phyloP scores from a whole-genome alignment of 2,113 vertebrate species.

The Ceyx melanurus region DNA sequence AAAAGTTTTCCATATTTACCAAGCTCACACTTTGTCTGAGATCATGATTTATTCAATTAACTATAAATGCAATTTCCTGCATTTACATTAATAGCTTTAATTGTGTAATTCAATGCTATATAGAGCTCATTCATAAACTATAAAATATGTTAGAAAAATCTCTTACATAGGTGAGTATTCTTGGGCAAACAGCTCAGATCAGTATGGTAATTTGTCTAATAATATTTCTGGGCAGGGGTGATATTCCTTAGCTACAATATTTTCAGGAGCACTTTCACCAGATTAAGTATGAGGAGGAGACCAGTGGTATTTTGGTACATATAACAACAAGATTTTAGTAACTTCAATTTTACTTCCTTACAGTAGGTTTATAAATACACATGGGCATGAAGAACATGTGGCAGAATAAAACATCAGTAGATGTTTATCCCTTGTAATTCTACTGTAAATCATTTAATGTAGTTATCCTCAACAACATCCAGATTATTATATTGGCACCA shows the following conservation, averaged over 20 bases:
- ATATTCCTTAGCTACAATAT: neutral
- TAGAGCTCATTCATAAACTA: slow-evolving; percentile 17
- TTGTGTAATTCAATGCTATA: neutral
- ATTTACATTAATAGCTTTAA: slow-evolving; percentile 51
- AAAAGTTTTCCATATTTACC: slow-evolving; percentile 52
- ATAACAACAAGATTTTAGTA: neutral
- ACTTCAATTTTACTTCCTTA: neutral
- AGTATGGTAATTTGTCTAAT: neutral
- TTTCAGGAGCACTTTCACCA: neutral
- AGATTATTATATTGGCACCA: neutral
- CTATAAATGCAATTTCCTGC: slow-evolving; percentile 25
- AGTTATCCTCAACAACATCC: neutral
- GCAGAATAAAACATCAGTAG: neutral
- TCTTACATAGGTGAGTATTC: neutral
- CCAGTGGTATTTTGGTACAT: neutral
- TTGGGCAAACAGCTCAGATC: neutral
- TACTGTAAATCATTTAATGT: neutral
- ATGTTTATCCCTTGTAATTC: neutral
- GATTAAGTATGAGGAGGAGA: neutral
- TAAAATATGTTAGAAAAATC: neutral
- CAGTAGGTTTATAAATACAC: neutral
- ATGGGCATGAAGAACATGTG: neutral
- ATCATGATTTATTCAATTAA: slow-evolving; percentile 48
- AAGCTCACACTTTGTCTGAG: neutral
- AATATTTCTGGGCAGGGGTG: neutral